phyloP scores from a whole-genome alignment of 1,140 invertebrate species.

The Monomorium pharaonis region DNA sequence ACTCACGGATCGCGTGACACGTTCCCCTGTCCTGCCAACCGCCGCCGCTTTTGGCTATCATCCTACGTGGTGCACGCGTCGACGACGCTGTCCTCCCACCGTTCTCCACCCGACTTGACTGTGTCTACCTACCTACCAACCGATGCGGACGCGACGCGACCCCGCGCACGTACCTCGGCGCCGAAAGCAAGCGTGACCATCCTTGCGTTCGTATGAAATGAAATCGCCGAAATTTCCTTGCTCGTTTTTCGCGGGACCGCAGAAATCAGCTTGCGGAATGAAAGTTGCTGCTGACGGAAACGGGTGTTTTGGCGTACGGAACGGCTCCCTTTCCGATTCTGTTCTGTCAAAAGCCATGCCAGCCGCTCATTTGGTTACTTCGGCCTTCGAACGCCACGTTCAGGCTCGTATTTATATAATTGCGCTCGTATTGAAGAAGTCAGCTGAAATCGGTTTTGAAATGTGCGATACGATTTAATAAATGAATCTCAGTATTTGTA shows the following conservation, averaged over 20 bases:
- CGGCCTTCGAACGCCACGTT: background rate
- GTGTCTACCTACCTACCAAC: conserved; percentile 64
- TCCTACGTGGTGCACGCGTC: conserved; percentile 80
- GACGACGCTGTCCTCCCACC: conserved; percentile 77
- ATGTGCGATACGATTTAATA: no score
- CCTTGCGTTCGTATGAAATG: conserved; percentile 64
- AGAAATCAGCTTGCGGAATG: conserved; percentile 24
- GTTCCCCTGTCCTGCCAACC: conserved; percentile 85
- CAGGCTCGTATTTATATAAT: background rate
- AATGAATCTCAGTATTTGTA: no score
- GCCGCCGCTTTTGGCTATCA: conserved; percentile 83
- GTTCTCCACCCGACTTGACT: conserved; percentile 44
- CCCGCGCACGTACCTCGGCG: conserved; percentile 69
- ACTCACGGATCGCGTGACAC: conserved; percentile 85
- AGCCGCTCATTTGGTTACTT: conserved; percentile 25
- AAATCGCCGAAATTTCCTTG: conserved; percentile 64
- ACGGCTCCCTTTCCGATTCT: background rate
- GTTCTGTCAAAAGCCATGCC: conserved; percentile 20
- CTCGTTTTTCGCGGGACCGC: conserved; percentile 47
- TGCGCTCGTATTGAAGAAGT: no score
- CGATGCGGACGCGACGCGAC: conserved; percentile 71
- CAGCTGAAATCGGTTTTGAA: no score
- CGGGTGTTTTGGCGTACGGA: background rate
- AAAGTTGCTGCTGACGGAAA: conserved; percentile 39
- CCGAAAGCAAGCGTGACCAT: conserved; percentile 69